A percentile compares a stretch with the other conserved stretches of the same genome.
Conservation (phyloP, 2,113 vertebrate genomes). For the Pseudorhombus dupliciocellatus region DNA sequence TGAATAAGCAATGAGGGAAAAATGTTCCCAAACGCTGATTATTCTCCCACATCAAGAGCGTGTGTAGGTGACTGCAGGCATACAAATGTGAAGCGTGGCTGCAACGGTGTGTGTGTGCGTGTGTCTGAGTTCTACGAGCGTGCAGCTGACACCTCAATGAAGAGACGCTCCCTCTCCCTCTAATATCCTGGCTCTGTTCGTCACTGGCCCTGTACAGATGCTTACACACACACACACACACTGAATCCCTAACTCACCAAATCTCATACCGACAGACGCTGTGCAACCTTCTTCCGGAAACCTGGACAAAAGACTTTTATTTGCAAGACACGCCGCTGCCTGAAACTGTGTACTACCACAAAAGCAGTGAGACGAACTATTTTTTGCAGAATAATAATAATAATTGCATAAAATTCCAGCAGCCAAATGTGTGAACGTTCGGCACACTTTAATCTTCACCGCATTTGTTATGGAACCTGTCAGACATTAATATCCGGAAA, state of each 20-base stretch:
- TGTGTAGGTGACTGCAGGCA: slow-evolving; percentile 55
- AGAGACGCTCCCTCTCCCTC: slow-evolving; percentile 50
- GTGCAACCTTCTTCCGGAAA: slow-evolving; percentile 22
- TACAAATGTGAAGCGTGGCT: slow-evolving; percentile 30
- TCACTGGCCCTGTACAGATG: slow-evolving; percentile 10
- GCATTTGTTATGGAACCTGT: slow-evolving; percentile 1
- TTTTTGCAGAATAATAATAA: slow-evolving; percentile 1
- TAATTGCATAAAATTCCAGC: background rate
- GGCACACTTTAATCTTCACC: background rate
- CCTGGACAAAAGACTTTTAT: slow-evolving; percentile 26
- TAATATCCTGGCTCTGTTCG: slow-evolving; percentile 48
- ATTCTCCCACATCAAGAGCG: slow-evolving; percentile 64
- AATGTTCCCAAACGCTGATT: slow-evolving; percentile 64
- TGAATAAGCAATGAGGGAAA: slow-evolving; percentile 72
- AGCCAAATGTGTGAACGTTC: background rate
- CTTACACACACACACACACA: background rate
- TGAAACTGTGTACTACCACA: background rate
- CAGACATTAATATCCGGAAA: too few species aligned
- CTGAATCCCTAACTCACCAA: slow-evolving; percentile 40
- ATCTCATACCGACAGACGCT: slow-evolving; percentile 36
- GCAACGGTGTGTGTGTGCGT: slow-evolving; percentile 14
- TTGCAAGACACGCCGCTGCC: slow-evolving; percentile 2
- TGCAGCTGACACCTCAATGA: slow-evolving; percentile 64
- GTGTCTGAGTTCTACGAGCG: slow-evolving; percentile 41
- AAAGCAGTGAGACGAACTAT: background rate